phyloP scores from a whole-genome alignment of 2,113 vertebrate genomes.

The Falco punctatus region DNA sequence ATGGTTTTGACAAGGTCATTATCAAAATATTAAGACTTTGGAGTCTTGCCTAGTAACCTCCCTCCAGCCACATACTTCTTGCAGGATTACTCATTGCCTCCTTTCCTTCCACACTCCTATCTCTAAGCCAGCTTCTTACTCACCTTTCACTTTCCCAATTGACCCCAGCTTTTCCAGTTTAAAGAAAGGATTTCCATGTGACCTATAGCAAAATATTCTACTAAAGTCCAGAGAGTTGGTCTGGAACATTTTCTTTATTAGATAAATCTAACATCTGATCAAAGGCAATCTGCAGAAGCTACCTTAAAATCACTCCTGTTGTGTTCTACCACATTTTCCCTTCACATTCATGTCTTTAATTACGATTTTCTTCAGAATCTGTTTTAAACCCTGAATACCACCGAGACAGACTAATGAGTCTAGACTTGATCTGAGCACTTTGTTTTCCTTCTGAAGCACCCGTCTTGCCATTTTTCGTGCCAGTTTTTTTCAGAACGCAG shows the following conservation, averaged over 20 bases:
- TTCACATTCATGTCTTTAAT: background rate
- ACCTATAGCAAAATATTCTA: background rate
- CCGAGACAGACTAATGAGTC: conserved; percentile 50
- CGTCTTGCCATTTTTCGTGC: conserved; percentile 14
- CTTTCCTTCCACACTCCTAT: conserved; percentile 14
- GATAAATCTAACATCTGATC: background rate
- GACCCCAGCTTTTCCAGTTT: conserved; percentile 23
- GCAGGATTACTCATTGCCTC: conserved; percentile 57
- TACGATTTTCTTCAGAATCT: background rate
- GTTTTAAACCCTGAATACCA: conserved; percentile 17
- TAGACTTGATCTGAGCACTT: conserved; percentile 40
- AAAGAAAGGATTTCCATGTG: conserved; percentile 5
- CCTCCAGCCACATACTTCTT: conserved; percentile 29
- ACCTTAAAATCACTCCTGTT: background rate
- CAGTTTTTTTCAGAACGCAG: background rate
- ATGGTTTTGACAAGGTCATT: conserved; percentile 53
- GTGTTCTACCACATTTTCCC: background rate
- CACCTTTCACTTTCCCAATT: conserved; percentile 24
- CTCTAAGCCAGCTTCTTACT: conserved; percentile 47
- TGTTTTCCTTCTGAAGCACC: conserved; percentile 38
- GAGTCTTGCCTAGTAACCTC: conserved; percentile 33
- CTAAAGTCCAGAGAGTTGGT: background rate
- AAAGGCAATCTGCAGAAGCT: background rate
- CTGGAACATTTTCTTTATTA: background rate
- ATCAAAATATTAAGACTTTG: conserved; percentile 56